phyloP scores from a whole-genome alignment of 2,113 vertebrate species.

The Corynorhinus townsendii region DNA sequence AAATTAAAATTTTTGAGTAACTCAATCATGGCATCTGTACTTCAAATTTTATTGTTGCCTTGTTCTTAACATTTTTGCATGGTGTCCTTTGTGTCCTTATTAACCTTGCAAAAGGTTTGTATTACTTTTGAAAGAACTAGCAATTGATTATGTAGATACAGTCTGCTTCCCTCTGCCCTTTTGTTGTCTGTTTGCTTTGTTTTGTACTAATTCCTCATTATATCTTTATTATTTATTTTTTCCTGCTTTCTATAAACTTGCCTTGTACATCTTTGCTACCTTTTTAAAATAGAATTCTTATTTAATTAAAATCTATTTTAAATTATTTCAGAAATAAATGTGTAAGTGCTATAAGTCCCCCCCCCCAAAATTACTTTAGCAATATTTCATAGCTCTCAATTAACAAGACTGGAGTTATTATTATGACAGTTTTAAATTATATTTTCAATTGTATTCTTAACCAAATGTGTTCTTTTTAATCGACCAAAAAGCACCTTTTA shows the following conservation, averaged over 20 bases:
- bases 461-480: neutral
- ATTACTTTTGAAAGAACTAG: neutral
- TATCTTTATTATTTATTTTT: neutral
- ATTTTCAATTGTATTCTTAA: neutral
- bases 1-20: neutral
- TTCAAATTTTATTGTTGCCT: neutral
- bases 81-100: neutral
- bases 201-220: neutral
- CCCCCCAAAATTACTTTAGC: neutral
- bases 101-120: neutral
- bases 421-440: neutral
- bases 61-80: neutral
- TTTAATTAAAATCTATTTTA: neutral
- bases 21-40: neutral
- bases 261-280: neutral
- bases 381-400: neutral
- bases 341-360: neutral
- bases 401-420: neutral
- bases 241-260: neutral
- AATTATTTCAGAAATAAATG: neutral
- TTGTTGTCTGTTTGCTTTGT: neutral
- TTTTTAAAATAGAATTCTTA: neutral
- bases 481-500: neutral
- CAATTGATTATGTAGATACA: neutral
- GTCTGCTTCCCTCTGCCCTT: neutral